Percentiles rank a stretch among this genome's conserved stretches.
These are phyloP conservation scores for Neoseiulus cucumeris DNA, from an alignment of 1,140 invertebrate species.

Conservation along the genomic window DNA sequence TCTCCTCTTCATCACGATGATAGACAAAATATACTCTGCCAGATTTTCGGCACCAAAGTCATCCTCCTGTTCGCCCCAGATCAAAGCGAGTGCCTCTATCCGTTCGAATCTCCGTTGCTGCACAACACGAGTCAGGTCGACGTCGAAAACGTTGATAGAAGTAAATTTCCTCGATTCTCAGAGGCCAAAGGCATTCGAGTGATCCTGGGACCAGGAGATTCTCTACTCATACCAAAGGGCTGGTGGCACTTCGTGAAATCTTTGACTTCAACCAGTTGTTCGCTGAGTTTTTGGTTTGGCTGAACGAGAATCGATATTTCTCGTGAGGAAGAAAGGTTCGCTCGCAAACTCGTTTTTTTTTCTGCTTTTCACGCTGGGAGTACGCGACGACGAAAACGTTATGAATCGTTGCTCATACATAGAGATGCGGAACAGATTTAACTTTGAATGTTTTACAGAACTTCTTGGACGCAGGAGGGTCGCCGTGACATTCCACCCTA, in stretches of 20 bases:
- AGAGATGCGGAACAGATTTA: too few relatives aligned
- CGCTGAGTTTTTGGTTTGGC: constrained; percentile 39
- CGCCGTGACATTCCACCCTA: too few relatives aligned
- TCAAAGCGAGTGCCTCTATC: constrained; percentile 50
- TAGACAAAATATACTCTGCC: constrained; percentile 67
- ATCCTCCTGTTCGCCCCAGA: constrained; percentile 55
- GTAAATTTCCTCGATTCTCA: constrained; percentile 30
- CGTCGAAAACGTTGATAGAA: constrained; percentile 31
- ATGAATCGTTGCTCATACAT: too few relatives aligned
- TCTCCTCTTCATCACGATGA: constrained; percentile 89
- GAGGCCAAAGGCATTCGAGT: constrained; percentile 29
- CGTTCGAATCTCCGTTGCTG: constrained; percentile 52
- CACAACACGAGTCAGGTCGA: constrained; percentile 46
- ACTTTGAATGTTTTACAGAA: too few relatives aligned
- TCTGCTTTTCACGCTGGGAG: too few relatives aligned
- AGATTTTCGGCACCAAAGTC: constrained; percentile 56
- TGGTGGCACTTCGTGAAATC: constrained; percentile 41
- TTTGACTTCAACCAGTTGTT: constrained; percentile 34
- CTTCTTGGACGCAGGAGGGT: too few relatives aligned
- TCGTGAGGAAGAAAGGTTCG: too few relatives aligned
- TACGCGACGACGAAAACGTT: too few relatives aligned
- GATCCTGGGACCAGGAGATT: constrained; percentile 33
- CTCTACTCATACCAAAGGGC: constrained; percentile 38
- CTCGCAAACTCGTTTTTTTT: too few relatives aligned
- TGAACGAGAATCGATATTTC: background rate